phyloP scores from a whole-genome alignment of 2,113 vertebrate genomes.

The Phycodurus eques region DNA sequence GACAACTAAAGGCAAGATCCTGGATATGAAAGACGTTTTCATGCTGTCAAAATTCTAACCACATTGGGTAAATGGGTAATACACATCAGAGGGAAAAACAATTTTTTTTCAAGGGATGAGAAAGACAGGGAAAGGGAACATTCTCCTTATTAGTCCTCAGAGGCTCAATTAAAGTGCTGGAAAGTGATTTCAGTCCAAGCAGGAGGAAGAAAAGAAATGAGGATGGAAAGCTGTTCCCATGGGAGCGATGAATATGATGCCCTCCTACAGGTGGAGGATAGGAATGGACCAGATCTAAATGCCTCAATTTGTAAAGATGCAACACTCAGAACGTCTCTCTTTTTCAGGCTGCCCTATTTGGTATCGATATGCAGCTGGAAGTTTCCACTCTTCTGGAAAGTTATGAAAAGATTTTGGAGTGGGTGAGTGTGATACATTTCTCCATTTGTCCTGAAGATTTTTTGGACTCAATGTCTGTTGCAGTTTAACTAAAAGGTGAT shows the following conservation, averaged over 20 bases:
- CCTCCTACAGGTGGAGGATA: slow-evolving; percentile 37
- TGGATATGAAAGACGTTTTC: neutral
- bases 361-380: neutral
- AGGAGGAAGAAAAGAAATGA: slow-evolving; percentile 26
- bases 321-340: neutral
- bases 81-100: slow-evolving; percentile 27
- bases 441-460: neutral
- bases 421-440: neutral
- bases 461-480: neutral
- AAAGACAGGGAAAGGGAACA: slow-evolving; percentile 24
- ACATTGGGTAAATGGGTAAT: slow-evolving; percentile 3
- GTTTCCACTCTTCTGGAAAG: neutral
- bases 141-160: slow-evolving; percentile 42
- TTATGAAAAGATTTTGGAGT: neutral
- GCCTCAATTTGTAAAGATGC: slow-evolving; percentile 6
- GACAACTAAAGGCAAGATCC: neutral
- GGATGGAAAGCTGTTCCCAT: slow-evolving; percentile 37
- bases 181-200: slow-evolving; percentile 45
- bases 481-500: neutral
- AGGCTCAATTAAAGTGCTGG: slow-evolving; percentile 53
- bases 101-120: slow-evolving; percentile 23
- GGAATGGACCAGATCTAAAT: slow-evolving; percentile 24
- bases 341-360: neutral
- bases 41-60: neutral
- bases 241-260: slow-evolving; percentile 34